A percentile compares a stretch with the other conserved stretches of the same genome.
These are phyloP conservation scores for Poeciliopsis infans DNA, from an alignment of 2,797 vertebrate genomes.

Conservation along the genomic window DNA sequence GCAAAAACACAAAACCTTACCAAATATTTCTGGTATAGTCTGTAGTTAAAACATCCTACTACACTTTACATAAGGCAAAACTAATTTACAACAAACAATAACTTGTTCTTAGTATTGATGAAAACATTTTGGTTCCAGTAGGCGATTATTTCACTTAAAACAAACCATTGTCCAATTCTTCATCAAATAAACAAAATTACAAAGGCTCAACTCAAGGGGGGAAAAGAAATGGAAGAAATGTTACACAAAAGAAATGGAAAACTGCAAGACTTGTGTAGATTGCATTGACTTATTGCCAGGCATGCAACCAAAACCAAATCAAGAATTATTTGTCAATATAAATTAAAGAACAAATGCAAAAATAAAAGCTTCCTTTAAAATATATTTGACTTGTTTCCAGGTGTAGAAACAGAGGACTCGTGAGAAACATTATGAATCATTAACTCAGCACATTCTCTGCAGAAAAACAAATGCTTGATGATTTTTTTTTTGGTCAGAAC, in stretches of 20 bases:
- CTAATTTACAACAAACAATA: too few species aligned
- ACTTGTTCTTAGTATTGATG: too few species aligned
- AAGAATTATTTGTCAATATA: neutral
- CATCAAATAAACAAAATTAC: neutral
- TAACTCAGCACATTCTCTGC: neutral
- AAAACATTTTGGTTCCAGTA: too few species aligned
- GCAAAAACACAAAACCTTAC: neutral
- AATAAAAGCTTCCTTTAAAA: neutral
- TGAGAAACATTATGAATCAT: neutral
- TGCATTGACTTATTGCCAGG: too few species aligned
- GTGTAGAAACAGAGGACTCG: neutral
- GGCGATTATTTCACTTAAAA: too few species aligned
- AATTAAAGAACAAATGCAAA: neutral
- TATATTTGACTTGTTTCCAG: neutral
- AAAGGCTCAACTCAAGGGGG: neutral
- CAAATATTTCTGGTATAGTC: too few species aligned
- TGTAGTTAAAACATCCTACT: too few species aligned
- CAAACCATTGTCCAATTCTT: too few species aligned
- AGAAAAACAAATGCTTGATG: neutral
- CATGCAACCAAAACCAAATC: neutral
- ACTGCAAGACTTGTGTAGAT: neutral
- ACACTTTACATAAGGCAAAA: too few species aligned
- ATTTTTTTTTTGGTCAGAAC: constrained; percentile 7
- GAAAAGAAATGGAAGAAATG: too few species aligned
- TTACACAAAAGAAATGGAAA: neutral